Evolutionary conservation across 2,888 invertebrate species (phyloP).

Genomic region (Clostera curtula): DNA sequence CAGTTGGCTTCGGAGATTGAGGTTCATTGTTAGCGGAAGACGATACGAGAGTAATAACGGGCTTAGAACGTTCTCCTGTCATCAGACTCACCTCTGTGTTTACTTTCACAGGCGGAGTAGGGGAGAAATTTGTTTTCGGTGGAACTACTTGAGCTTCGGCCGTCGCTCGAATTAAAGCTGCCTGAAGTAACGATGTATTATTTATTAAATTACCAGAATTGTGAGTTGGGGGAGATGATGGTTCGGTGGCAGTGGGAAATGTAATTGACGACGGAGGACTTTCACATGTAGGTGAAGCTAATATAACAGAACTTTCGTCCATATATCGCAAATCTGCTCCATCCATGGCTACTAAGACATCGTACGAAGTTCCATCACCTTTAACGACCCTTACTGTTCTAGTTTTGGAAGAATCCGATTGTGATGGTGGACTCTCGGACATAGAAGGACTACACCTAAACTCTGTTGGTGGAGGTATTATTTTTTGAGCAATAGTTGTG

Average conservation of each 20-base stretch:
- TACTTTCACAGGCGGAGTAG: constrained; percentile 74
- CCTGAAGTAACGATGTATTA: constrained; percentile 81
- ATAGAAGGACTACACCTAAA: constrained; percentile 81
- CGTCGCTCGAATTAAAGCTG: constrained; percentile 82
- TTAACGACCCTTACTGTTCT: constrained; percentile 73
- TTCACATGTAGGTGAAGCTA: constrained; percentile 86
- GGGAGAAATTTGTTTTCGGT: constrained; percentile 58
- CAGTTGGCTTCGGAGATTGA: constrained; percentile 47
- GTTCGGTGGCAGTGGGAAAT: constrained; percentile 75
- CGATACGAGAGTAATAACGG: constrained; percentile 78
- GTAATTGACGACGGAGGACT: constrained; percentile 82
- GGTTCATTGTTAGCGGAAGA: constrained; percentile 63
- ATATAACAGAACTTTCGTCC: constrained; percentile 92
- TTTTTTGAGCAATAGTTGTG: constrained; percentile 77
- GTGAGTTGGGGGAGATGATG: constrained; percentile 75
- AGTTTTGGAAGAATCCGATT: constrained; percentile 70
- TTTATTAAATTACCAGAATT: constrained; percentile 64
- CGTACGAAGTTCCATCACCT: constrained; percentile 79
- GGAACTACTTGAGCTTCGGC: constrained; percentile 67
- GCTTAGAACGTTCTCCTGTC: constrained; percentile 72
- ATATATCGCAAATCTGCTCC: constrained; percentile 91
- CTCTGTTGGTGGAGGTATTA: constrained; percentile 83
- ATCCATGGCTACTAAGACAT: constrained; percentile 85
- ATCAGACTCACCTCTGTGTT: constrained; percentile 82
- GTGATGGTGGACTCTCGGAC: constrained; percentile 78